Evolutionary conservation across 2,797 vertebrate genomes (phyloP).

Genomic region (Erpetoichthys calabaricus): DNA sequence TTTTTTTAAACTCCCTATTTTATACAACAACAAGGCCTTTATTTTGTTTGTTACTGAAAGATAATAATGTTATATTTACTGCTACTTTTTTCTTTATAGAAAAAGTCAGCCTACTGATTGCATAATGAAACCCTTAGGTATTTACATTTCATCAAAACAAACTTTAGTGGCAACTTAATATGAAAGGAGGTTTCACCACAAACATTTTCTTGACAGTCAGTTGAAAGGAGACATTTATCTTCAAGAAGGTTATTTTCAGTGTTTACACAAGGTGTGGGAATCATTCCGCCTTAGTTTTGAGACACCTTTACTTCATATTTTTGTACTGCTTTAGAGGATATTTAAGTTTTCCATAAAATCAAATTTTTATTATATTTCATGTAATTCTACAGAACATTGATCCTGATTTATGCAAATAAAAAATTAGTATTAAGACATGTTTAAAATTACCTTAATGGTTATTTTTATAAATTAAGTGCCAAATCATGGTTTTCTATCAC

Average conservation of each 20-base stretch:
- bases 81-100: too few relatives aligned
- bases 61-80: too few relatives aligned
- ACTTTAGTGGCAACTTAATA: slow-evolving; percentile 51
- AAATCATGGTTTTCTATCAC: too few relatives aligned
- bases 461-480: too few relatives aligned
- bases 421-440: neutral
- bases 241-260: slow-evolving; percentile 2
- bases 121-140: too few relatives aligned
- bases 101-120: too few relatives aligned
- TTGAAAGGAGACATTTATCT: slow-evolving; percentile 39
- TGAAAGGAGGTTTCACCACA: slow-evolving; percentile 49
- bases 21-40: too few relatives aligned
- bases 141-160: slow-evolving; percentile 28
- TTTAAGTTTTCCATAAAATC: neutral
- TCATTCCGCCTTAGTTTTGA: neutral
- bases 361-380: neutral
- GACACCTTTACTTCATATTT: neutral
- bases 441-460: too few relatives aligned
- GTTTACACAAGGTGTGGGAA: slow-evolving; percentile 5
- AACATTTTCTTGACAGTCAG: slow-evolving; percentile 42
- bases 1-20: too few relatives aligned
- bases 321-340: neutral
- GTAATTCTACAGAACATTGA: neutral
- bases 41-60: too few relatives aligned
- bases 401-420: neutral